Base-by-base conservation (phyloP, 2,797 vertebrate species). In the Petrocephalus sullivani region DNA sequence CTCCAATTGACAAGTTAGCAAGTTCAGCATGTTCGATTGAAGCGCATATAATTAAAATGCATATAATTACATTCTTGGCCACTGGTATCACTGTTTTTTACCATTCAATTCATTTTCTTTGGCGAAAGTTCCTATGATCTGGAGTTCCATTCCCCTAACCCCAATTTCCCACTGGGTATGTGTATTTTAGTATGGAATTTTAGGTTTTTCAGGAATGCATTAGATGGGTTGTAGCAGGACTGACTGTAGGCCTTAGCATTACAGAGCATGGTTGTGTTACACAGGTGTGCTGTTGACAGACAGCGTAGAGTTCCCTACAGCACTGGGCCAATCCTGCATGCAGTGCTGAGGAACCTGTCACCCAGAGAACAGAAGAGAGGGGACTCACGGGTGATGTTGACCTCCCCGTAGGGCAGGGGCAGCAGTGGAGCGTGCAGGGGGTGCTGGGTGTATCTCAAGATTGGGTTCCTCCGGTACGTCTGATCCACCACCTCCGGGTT, bases 401-500 rank as follows among this genome's bases (percentile, higher is more conserved):
- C 95, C 19, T 98, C 97, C 90, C 97, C 97, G 3, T 98, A 98
- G 0, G 97, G 96, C 1, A 98, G 93, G 49, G 97, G 97, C 85
- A 98, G 95, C 90, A 98, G 93, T 3, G 97, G 97, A 0, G 97
- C 98, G 92, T 98, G 97, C 94, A 98, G 94, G 10, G 97, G 97
- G 93, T 98, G 97, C 93, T 98, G 97, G 57, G 97, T 98, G 86
- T 98, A 98, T 95, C 97, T 93, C 89, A 98, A 91, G 91, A 98
- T 98, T 83, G 97, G 97, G 93, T 98, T 98, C 92, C 97, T 97
- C 94, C 96, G 95, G 16, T 98, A 98, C 0, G 95, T 98, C 95
- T 98, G 97, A 91, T 98, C 97, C 90, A 98, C 97, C n/a, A 95
- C 95, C 92, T 98, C 97, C 54, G 96, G 92, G 88, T 98, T 98